Evolutionary conservation across 1,140 invertebrate genomes (phyloP).

Genomic region (Maconellicoccus hirsutus): DNA sequence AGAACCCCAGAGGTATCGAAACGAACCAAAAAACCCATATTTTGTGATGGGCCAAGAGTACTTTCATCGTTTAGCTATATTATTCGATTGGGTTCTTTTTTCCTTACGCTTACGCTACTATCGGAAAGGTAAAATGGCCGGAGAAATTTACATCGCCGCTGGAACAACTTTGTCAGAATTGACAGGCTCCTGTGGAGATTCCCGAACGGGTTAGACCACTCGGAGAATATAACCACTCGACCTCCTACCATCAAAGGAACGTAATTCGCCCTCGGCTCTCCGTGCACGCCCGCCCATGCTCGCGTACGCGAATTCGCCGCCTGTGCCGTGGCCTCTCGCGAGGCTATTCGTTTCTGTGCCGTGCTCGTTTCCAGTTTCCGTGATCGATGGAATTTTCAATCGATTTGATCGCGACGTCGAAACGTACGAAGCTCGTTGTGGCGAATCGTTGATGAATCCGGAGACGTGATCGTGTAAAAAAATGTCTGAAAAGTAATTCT

Average conservation of each 20-base stretch:
- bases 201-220: constrained; percentile 15
- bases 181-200: constrained; percentile 20
- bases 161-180: constrained; percentile 20
- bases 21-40: too few species aligned
- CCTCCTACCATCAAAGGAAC: constrained; percentile 16
- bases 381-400: too few species aligned
- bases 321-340: too few species aligned
- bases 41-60: neutral
- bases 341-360: too few species aligned
- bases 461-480: too few species aligned
- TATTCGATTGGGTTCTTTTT: neutral
- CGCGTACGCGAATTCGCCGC: neutral
- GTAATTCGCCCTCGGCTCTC: constrained; percentile 11
- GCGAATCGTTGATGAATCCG: too few species aligned
- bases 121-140: constrained; percentile 7
- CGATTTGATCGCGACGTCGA: too few species aligned
- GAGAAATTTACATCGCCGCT: constrained; percentile 17
- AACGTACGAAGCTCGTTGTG: too few species aligned
- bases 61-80: neutral
- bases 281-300: neutral
- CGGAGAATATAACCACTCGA: neutral
- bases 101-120: too few species aligned
- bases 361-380: too few species aligned
- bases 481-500: too few species aligned
- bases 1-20: too few species aligned